phyloP scores from a whole-genome alignment of 2,797 vertebrate genomes.

The Setipinna tenuifilis region DNA sequence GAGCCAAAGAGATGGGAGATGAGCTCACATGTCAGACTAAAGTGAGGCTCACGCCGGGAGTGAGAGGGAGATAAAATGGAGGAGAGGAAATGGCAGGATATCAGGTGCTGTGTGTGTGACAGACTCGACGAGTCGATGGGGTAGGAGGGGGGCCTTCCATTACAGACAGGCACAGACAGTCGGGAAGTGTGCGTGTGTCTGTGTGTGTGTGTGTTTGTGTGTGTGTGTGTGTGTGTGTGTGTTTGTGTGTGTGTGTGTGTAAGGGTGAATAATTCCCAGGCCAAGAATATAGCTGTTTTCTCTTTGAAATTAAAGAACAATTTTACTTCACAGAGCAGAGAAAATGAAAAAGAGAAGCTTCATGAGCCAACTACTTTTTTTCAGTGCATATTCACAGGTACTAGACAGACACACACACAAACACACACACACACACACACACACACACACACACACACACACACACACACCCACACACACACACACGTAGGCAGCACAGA shows the following conservation, averaged over 20 bases:
- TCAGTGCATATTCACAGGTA: constrained; percentile 2
- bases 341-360: not conserved
- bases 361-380: not conserved
- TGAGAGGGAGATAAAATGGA: not conserved
- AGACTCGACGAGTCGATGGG: not conserved
- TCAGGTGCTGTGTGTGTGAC: not conserved
- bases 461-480: not conserved
- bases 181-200: constrained; percentile 7
- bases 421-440: constrained; percentile 3
- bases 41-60: not conserved
- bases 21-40: not conserved
- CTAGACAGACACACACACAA: not conserved
- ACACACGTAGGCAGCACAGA: not conserved
- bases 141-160: not conserved
- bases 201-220: constrained; percentile 10
- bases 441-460: constrained; percentile 13
- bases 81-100: not conserved
- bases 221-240: constrained; percentile 17
- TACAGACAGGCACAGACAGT: not conserved
- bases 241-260: constrained; percentile 20
- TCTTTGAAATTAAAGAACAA: constrained; percentile 9
- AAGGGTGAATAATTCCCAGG: constrained; percentile 21
- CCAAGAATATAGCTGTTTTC: not conserved
- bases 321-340: constrained; percentile 1
- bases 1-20: not conserved